Percentiles rank a stretch among this genome's conserved stretches.
These are phyloP conservation scores for Acanthurus tractus DNA, from an alignment of 2,797 vertebrate genomes.

Conservation along the genomic window DNA sequence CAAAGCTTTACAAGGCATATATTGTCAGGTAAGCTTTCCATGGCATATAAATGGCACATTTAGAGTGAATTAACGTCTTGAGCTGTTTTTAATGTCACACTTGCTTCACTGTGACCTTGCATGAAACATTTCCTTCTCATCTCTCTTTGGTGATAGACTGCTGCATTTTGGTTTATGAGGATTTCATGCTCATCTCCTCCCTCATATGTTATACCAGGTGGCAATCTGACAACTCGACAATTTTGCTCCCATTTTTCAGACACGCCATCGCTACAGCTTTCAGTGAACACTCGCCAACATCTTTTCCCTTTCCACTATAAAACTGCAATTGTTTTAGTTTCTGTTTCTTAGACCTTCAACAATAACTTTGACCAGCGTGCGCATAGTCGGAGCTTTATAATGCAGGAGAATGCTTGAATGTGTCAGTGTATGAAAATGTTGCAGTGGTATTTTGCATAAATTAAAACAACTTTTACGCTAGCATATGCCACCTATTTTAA, in stretches of 20 bases:
- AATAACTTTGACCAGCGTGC: conserved; percentile 55
- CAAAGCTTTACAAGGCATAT: conserved; percentile 72
- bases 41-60: conserved; percentile 84
- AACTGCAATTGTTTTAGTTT: conserved; percentile 59
- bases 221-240: conserved; percentile 81
- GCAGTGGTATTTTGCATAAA: conserved; percentile 56
- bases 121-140: conserved; percentile 80
- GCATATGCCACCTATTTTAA: conserved; percentile 65
- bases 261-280: conserved; percentile 40
- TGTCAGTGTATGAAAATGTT: conserved; percentile 41
- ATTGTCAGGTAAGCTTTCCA: conserved; percentile 78
- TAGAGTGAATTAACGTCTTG: conserved; percentile 84
- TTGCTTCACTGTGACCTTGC: conserved; percentile 84
- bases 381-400: conserved; percentile 20
- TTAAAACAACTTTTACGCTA: conserved; percentile 42
- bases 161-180: conserved; percentile 83
- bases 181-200: conserved; percentile 79
- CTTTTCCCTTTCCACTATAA: conserved; percentile 53
- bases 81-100: conserved; percentile 86
- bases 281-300: conserved; percentile 46
- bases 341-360: conserved; percentile 51
- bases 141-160: conserved; percentile 80
- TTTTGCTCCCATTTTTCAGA: conserved; percentile 74
- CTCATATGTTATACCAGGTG: conserved; percentile 80
- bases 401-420: conserved; percentile 34